A percentile compares a stretch with the other conserved stretches of the same genome.
Conservation (phyloP, 2,888 invertebrate species). For the Philopedon plagiatum region DNA sequence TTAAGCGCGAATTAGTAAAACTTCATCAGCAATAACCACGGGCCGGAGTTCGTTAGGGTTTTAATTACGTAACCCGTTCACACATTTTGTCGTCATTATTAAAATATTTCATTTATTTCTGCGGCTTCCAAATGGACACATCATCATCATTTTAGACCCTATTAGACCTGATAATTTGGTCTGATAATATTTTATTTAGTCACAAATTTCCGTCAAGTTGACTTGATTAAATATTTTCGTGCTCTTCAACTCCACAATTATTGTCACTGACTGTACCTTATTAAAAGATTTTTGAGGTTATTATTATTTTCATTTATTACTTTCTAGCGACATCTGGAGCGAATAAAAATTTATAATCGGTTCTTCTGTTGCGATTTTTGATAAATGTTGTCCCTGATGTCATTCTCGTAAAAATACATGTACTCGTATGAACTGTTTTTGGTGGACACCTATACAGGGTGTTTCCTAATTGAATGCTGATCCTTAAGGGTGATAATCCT, state of each 20-base stretch:
- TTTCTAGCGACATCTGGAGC: too few species aligned
- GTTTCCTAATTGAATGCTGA: too few species aligned
- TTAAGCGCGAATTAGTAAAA: slow-evolving; percentile 61
- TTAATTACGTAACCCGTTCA: slow-evolving; percentile 63
- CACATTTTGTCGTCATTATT: slow-evolving; percentile 61
- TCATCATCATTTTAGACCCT: slow-evolving; percentile 54
- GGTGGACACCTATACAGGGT: too few species aligned
- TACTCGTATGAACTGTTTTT: too few species aligned
- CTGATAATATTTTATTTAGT: slow-evolving; percentile 53
- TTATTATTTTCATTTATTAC: too few species aligned
- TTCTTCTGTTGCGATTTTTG: too few species aligned
- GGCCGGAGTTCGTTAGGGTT: slow-evolving; percentile 63
- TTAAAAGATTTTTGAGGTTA: not conserved
- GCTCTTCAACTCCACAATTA: slow-evolving; percentile 4
- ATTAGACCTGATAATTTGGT: slow-evolving; percentile 53
- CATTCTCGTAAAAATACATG: too few species aligned
- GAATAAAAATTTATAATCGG: too few species aligned
- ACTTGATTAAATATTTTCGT: slow-evolving; percentile 44
- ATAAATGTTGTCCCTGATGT: too few species aligned
- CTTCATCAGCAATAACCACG: slow-evolving; percentile 65
- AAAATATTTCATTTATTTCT: slow-evolving; percentile 64
- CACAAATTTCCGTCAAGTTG: slow-evolving; percentile 41
- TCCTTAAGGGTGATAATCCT: too few species aligned
- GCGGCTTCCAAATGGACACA: slow-evolving; percentile 58
- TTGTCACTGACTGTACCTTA: not conserved